Evolutionary conservation across 2,888 invertebrate genomes (phyloP), one percentile per base, ranked within the genome.

Genomic region (Trachelus tabidus): DNA sequence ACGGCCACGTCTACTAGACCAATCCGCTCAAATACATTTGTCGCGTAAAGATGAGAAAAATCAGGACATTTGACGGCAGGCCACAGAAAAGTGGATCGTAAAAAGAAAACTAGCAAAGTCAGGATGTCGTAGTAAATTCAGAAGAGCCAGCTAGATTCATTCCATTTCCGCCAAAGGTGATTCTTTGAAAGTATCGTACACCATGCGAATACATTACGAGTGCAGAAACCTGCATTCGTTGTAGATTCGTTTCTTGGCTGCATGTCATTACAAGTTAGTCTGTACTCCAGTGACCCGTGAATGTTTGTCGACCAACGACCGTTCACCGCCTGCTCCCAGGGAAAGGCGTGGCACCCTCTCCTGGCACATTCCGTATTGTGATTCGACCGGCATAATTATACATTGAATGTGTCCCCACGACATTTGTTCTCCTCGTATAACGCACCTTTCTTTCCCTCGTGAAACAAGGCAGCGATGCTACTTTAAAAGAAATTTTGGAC

Each of bases 211-310:
- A 83, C 82, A 82, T 83, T 84, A 83, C 81, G 83, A 85, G 83
- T 81, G 81, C 79, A 83, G 79, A 84, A 84, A 82, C 82, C 83
- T 81, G 83, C 84, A 80, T 80, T 75, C 75, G 77, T 73, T 73
- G 71, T 79, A 78, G 74, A 81, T 83, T 85, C 79, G 79, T 81
- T 82, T 80, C 80, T 80, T 68, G n/a, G 82, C 83, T 82, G 80
- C 84, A 81, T 84, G 84, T 84, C 83, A 83, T 85, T 84, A 84
- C 88, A 81, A 83, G 83, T 84, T 80, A 86, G 83, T 84, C 85
- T 83, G 86, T 88, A 89, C 87, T 87, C 88, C 87, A 86, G 89
- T 90, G 90, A 90, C 90, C 91, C 87, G 90, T 89, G 90, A 90
- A 90, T 87, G 89, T 89, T 89, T 86, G 87, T 86, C 87, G 89